These are phyloP conservation scores for Tachycineta bicolor DNA, from an alignment of 2,113 vertebrate species.

Conservation along the genomic window DNA sequence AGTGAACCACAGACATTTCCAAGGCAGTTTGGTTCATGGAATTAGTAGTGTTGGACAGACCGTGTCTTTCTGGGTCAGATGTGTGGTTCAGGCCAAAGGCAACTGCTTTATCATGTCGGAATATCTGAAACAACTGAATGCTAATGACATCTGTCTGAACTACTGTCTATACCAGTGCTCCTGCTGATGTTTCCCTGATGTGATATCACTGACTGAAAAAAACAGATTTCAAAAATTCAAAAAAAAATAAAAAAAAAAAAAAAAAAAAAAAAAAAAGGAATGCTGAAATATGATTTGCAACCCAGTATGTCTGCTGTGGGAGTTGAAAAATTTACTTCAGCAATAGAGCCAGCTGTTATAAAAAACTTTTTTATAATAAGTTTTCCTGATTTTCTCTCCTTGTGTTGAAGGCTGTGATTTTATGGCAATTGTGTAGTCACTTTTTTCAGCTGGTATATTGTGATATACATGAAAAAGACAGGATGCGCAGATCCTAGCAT, in stretches of 20 bases:
- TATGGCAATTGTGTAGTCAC: neutral
- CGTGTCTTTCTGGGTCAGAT: neutral
- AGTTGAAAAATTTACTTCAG: conserved; percentile 50
- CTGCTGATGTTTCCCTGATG: neutral
- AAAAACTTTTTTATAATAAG: conserved; percentile 11
- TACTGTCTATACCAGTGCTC: neutral
- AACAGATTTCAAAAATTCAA: conserved; percentile 16
- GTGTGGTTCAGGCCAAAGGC: neutral
- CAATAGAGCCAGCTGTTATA: conserved; percentile 34
- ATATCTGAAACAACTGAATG: neutral
- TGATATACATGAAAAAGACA: neutral
- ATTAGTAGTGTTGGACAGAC: neutral
- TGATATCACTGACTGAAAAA: neutral
- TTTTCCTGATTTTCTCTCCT: neutral
- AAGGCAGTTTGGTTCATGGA: neutral
- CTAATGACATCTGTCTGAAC: neutral
- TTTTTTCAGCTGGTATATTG: neutral
- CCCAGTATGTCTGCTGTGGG: conserved; percentile 25
- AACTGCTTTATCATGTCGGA: neutral
- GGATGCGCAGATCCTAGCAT: neutral
- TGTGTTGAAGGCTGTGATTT: neutral
- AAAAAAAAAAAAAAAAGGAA: neutral
- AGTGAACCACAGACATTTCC: neutral
- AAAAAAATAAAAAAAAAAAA: neutral
- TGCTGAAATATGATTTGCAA: conserved; percentile 32